Base-by-base conservation (phyloP, 2,113 vertebrate species). In the Oncorhynchus gorbuscha region DNA sequence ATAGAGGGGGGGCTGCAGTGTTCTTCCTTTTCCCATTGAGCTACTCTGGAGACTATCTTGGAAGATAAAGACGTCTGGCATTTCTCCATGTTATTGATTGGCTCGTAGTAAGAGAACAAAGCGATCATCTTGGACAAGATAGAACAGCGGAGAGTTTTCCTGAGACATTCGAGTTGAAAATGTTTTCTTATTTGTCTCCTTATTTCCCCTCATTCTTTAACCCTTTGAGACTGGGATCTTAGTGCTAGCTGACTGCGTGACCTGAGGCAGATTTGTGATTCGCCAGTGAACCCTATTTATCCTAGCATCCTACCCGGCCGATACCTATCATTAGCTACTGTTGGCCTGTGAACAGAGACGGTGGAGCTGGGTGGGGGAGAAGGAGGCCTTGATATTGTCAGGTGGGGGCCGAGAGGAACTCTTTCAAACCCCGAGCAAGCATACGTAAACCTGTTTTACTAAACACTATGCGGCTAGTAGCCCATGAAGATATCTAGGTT, bases 61-160 rank as follows among this genome's bases (percentile, higher is more conserved):
- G 49, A 16, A 77, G 88, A 91, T 91, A 89, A 90, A 92, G 88
- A 89, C 81, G 89, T 91, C 88, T 84, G 84, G 77, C 72, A 65
- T 71, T 35, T 59, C 73, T 85, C 76, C 45, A 71, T 66, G 78
- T 89, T 91, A 90, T 90, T 88, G 90, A 92, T 91, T 71, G 69
- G 69, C 35, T 39, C 76, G 79, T 83, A 83, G 83, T 32, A 11
- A 62, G 79, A 80, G 87, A 92, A 90, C 86, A 93, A 92, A 90
- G 87, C 80, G 74, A 87, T 88, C 87, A 89, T 89, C 84, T 73
- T 62, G 66, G 45, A 59, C 87, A 90, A 84, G 85, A 83, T 14
- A 71, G 82, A 55, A 76, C 76, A 35, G 77, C 76, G 73, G 83
- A 81, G 71, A 61, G 82, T 80, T 83, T 16, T 9, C 35, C 61